phyloP scores from a whole-genome alignment of 2,113 vertebrate genomes.

The Phasianus colchicus region DNA sequence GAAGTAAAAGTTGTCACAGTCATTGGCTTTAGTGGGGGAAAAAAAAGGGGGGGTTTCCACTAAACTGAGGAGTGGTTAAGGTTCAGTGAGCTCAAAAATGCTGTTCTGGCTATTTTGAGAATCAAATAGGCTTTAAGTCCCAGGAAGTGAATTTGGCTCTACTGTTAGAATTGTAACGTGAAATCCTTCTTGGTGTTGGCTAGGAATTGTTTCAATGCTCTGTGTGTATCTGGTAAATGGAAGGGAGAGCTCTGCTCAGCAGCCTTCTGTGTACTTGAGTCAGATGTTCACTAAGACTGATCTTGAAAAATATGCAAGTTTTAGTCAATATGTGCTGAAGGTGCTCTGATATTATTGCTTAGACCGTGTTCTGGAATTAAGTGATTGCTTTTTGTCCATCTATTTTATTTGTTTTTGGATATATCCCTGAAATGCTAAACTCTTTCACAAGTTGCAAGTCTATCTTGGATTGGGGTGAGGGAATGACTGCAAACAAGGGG shows the following conservation, averaged over 20 bases:
- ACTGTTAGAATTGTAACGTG: neutral
- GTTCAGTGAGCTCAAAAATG: neutral
- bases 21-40: neutral
- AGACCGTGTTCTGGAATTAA: neutral
- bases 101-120: neutral
- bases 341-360: neutral
- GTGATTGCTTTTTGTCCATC: neutral
- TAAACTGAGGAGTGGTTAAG: neutral
- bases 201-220: neutral
- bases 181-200: neutral
- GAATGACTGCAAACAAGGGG: neutral
- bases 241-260: neutral
- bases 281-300: neutral
- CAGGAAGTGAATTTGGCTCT: neutral
- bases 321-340: neutral
- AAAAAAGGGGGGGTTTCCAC: neutral
- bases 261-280: neutral
- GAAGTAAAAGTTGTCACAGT: neutral
- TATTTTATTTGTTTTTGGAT: neutral
- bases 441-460: neutral
- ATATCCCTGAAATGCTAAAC: neutral
- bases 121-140: neutral
- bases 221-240: neutral
- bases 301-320: neutral
- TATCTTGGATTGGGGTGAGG: neutral